Base-by-base conservation (phyloP, 2,797 vertebrate genomes). In the Chlorospingus flavigularis region DNA sequence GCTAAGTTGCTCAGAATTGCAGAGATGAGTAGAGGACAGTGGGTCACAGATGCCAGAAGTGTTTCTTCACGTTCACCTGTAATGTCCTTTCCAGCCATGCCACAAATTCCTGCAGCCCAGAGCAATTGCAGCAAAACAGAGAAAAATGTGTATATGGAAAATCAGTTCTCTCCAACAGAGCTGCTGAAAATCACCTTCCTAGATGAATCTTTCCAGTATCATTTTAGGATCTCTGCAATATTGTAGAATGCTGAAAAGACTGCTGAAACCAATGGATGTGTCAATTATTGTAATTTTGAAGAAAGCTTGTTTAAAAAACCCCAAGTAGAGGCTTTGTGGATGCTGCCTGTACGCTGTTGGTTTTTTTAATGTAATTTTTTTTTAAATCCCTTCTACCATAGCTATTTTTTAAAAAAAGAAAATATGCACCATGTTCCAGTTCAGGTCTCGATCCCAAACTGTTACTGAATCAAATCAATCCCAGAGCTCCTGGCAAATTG, bases 71-170 rank as follows among this genome's bases (percentile, higher is more conserved):
- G 4, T 45, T 74, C 68, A 51, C 37, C 65, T 77, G 47, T 19
- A 21, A 43, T 21, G 26, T 39, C 66, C 51, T 85, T n/a, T 33
- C 60, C 70, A 68, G 40, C 25, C 40, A 13, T 14, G 35, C n/a
- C 51, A 50, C 43, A 58, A 51, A 12, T 42, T 51, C 79, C 30
- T 47, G 8, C 3, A 31, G 26, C 17, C 26, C 40, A 43, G 14
- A 84, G 48, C 25, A 48, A 45, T 5, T 54, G 31, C 62, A 76
- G 40, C 35, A 43, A 58, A 89, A 25, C 6, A n/a, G 9, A 23
- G 7, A 0, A 39, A 86, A 79, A 73, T 0, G 2, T 3, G 12
- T 5, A 15, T 18, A 13, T 6, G 2, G 57, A 31, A 82, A 62
- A 45, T 0, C 19, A 85, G 16, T n/a, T 42, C 58, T 26, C 33